Evolutionary conservation across 2,888 invertebrate species (phyloP).

Genomic region (Blera fallax): DNA sequence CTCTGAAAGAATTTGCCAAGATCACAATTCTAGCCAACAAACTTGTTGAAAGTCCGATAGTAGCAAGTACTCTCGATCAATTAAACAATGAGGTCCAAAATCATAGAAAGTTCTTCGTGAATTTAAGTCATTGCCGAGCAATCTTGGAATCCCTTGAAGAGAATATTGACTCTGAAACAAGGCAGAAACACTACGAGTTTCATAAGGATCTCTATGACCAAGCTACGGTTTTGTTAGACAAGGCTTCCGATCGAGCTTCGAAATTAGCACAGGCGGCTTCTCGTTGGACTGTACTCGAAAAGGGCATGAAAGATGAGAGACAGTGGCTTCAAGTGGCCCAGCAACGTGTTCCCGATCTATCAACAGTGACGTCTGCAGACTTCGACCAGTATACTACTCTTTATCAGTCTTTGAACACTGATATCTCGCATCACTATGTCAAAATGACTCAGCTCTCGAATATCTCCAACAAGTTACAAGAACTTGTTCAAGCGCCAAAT

Average conservation of each 20-base stretch:
- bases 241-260: slow-evolving; percentile 91
- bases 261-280: slow-evolving; percentile 93
- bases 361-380: slow-evolving; percentile 90
- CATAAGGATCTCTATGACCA: slow-evolving; percentile 90
- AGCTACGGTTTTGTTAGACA: slow-evolving; percentile 89
- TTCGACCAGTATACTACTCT: slow-evolving; percentile 92
- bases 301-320: slow-evolving; percentile 91
- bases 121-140: slow-evolving; percentile 92
- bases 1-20: slow-evolving; percentile 92
- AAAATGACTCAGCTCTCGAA: slow-evolving; percentile 88
- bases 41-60: slow-evolving; percentile 89
- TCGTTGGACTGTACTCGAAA: slow-evolving; percentile 90
- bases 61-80: slow-evolving; percentile 89
- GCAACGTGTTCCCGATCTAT: slow-evolving; percentile 91
- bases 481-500: slow-evolving; percentile 88
- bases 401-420: slow-evolving; percentile 90
- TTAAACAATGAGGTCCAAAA: slow-evolving; percentile 95
- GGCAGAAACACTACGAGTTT: slow-evolving; percentile 87
- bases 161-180: slow-evolving; percentile 91
- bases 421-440: slow-evolving; percentile 90
- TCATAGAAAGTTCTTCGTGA: slow-evolving; percentile 93
- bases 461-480: slow-evolving; percentile 88
- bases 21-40: slow-evolving; percentile 93
- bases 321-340: slow-evolving; percentile 93
- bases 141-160: slow-evolving; percentile 93